These are phyloP conservation scores for Platichthys flesus DNA, from an alignment of 2,113 vertebrate genomes.

Conservation along the genomic window DNA sequence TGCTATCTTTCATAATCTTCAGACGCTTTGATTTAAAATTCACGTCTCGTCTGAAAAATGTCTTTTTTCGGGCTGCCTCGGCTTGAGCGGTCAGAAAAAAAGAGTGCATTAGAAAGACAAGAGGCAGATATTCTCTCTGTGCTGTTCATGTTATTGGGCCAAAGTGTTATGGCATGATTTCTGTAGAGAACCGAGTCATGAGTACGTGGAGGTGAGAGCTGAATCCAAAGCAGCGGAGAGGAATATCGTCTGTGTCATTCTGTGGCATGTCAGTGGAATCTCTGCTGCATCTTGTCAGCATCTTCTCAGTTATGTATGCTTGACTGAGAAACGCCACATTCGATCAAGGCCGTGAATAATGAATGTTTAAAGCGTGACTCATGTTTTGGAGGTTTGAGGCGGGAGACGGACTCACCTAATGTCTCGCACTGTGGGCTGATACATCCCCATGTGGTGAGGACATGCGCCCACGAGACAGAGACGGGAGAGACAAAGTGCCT, in stretches of 20 bases:
- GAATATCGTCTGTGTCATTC: constrained; percentile 59
- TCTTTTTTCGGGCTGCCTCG: constrained; percentile 28
- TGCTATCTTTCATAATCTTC: constrained; percentile 49
- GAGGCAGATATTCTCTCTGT: constrained; percentile 1
- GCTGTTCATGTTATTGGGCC: constrained; percentile 21
- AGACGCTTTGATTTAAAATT: constrained; percentile 59
- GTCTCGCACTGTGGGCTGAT: constrained; percentile 28
- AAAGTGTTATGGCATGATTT: constrained; percentile 21
- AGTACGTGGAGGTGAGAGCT: background rate
- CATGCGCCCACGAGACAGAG: background rate
- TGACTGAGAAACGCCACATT: constrained; percentile 67
- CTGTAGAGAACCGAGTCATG: constrained; percentile 5
- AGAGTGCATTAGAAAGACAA: background rate
- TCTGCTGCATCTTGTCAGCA: constrained; percentile 55
- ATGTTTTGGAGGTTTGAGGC: constrained; percentile 53
- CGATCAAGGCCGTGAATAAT: constrained; percentile 65
- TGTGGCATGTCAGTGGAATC: constrained; percentile 62
- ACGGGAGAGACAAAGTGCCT: background rate
- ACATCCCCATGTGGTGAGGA: constrained; percentile 3
- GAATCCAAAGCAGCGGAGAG: constrained; percentile 41
- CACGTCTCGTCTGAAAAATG: constrained; percentile 38
- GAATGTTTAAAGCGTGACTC: constrained; percentile 63
- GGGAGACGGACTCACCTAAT: constrained; percentile 44
- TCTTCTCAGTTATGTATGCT: constrained; percentile 43
- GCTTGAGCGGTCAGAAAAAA: constrained; percentile 23